phyloP scores from a whole-genome alignment of 2,797 vertebrate genomes.

The Emydoidea blandingii region DNA sequence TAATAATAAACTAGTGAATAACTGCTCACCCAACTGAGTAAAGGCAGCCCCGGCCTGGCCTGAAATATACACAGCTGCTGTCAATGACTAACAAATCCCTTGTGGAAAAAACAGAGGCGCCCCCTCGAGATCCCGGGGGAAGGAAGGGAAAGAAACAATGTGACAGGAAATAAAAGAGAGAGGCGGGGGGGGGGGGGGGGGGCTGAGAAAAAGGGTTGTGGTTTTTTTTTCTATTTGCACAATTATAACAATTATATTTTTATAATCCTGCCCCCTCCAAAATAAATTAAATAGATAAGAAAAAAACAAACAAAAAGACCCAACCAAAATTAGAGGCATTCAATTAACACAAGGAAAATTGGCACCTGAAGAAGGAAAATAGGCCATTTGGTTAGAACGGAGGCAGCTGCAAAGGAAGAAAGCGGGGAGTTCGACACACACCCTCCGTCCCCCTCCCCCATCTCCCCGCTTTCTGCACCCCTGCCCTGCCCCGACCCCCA shows the following conservation, averaged over 20 bases:
- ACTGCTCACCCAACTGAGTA: not conserved
- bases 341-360: constrained; percentile 23
- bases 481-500: constrained; percentile 11
- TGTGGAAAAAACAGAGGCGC: not conserved
- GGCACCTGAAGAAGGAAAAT: constrained; percentile 76
- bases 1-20: not conserved
- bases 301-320: not conserved
- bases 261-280: not conserved
- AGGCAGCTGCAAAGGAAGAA: constrained; percentile 77
- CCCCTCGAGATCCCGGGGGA: not conserved
- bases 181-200: not conserved
- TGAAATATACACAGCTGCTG: not conserved
- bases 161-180: not conserved
- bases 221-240: not conserved
- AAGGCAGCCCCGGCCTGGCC: not conserved
- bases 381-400: constrained; percentile 58
- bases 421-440: constrained; percentile 18
- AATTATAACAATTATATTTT: constrained; percentile 17
- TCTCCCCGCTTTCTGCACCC: constrained; percentile 1
- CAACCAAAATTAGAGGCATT: not conserved
- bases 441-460: not conserved
- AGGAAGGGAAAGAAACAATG: constrained; percentile 3
- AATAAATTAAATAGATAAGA: not conserved
- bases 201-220: not conserved
- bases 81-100: not conserved